Evolutionary conservation across 2,888 invertebrate species (phyloP).

Genomic region (Lepidonotus clava): DNA sequence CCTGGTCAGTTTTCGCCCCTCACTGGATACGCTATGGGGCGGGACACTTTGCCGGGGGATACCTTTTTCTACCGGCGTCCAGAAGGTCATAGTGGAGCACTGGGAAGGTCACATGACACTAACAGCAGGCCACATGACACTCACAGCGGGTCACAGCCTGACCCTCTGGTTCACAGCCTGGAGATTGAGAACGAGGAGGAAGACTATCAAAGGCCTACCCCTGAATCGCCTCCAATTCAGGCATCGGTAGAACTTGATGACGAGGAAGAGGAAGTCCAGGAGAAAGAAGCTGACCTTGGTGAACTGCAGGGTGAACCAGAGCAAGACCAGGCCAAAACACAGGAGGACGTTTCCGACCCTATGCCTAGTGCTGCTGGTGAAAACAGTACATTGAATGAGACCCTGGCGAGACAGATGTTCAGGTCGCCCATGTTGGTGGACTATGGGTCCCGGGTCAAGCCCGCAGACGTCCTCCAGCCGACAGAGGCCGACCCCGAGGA

Average conservation of each 20-base stretch:
- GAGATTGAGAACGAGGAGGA: not conserved
- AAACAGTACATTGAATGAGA: slow-evolving; percentile 25
- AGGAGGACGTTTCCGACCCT: not conserved
- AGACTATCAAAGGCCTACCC: no score
- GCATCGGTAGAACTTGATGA: no score
- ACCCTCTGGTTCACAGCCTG: slow-evolving; percentile 10
- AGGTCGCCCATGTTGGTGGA: slow-evolving; percentile 40
- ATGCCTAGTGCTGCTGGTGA: not conserved
- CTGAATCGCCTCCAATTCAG: no score
- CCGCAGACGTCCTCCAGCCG: not conserved
- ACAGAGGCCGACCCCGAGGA: slow-evolving; percentile 13
- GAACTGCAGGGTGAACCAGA: not conserved
- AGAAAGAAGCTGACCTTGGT: not conserved
- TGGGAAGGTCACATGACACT: not conserved
- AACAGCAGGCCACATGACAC: no score
- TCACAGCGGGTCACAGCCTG: not conserved
- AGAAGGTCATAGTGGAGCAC: not conserved
- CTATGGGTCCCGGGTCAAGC: slow-evolving; percentile 39
- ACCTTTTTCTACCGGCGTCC: slow-evolving; percentile 10
- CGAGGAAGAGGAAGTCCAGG: no score
- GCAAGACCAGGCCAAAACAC: not conserved
- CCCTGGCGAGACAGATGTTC: slow-evolving; percentile 27
- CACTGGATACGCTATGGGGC: not conserved
- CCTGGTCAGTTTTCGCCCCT: not conserved
- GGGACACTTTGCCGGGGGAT: not conserved